These are phyloP conservation scores for Coenobita brevimanus DNA, from an alignment of 1,140 invertebrate genomes.

Conservation along the genomic window DNA sequence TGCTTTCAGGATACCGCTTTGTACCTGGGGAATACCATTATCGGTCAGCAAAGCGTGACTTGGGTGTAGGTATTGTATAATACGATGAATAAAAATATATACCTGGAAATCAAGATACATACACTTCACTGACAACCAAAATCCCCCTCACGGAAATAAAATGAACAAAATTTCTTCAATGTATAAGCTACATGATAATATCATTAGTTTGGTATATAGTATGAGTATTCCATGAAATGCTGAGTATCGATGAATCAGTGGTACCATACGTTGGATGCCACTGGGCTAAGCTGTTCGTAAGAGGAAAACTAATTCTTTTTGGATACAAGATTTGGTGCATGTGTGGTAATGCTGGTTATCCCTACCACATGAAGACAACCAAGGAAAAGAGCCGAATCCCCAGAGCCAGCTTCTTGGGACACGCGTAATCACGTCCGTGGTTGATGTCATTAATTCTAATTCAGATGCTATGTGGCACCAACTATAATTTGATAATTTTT, in stretches of 20 bases:
- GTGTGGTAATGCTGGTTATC: constrained; percentile 13
- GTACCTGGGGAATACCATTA: constrained; percentile 9
- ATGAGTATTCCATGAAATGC: constrained; percentile 14
- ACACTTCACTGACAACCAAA: constrained; percentile 3
- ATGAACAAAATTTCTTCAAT: constrained; percentile 23
- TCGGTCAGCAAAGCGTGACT: constrained; percentile 7
- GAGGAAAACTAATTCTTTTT: constrained; percentile 26
- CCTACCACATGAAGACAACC: not conserved
- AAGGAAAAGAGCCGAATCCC: constrained; percentile 2
- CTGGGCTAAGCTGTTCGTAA: not conserved
- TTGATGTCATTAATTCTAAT: not conserved
- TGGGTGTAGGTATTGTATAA: constrained; percentile 8
- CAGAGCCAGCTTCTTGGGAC: not conserved
- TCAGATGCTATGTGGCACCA: constrained; percentile 9
- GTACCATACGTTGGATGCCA: constrained; percentile 17
- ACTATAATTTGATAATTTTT: constrained; percentile 20
- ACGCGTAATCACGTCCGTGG: not conserved
- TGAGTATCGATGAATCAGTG: constrained; percentile 21
- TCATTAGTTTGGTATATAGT: not conserved
- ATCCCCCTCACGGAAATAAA: no score
- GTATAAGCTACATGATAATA: constrained; percentile 15
- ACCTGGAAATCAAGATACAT: constrained; percentile 17
- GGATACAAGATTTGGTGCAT: constrained; percentile 17
- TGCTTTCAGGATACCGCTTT: constrained; percentile 2
- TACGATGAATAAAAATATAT: constrained; percentile 10